Evolutionary conservation across 2,113 vertebrate genomes (phyloP), one percentile per base, ranked within the genome.

Genomic region (Morone saxatilis): DNA sequence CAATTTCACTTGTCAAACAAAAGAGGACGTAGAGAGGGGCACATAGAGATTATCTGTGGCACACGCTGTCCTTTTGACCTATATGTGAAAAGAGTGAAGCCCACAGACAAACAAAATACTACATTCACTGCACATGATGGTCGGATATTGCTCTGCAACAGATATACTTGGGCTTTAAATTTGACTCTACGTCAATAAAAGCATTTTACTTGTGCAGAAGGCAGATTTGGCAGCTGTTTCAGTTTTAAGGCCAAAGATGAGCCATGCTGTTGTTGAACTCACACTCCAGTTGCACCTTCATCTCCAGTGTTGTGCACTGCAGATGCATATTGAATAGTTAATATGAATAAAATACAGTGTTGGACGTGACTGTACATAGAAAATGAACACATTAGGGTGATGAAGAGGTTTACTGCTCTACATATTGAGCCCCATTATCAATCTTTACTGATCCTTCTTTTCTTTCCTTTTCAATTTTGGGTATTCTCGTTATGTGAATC

Each of bases 1-100:
- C 53, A 43, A 60, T 74, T 31, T 50, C 19, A 36, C n/a, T 12
- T 10, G 40, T 66, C 10, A 45, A 65, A n/a, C 19, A 31, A 45
- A 40, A 43, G 31, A 50, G 3, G 66, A 11, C n/a, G n/a, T 43
- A 6, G 47, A 17, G 36, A n/a, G 36, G 25, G 47, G 41, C 36
- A 20, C 16, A 45, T n/a, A 73, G 56, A 63, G 41, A 74, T 69
- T 36, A 69, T 6, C 38, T 6, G 22, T 63, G 47, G 41, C 40
- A 63, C n/a, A 50, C 8, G 2, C 22, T 73, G 68, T 45, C 51
- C 22, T 56, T 84, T 43, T 61, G 68, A 67, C 53, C 69, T 73
- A 22, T 59, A 13, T 20, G 36, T 43, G 20, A 61, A 36, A 75
- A 38, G 10, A 66, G 14, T 56, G 6, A 61, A 73, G 10, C 16